phyloP scores from a whole-genome alignment of 2,797 vertebrate genomes.

The Oophaga sylvatica region DNA sequence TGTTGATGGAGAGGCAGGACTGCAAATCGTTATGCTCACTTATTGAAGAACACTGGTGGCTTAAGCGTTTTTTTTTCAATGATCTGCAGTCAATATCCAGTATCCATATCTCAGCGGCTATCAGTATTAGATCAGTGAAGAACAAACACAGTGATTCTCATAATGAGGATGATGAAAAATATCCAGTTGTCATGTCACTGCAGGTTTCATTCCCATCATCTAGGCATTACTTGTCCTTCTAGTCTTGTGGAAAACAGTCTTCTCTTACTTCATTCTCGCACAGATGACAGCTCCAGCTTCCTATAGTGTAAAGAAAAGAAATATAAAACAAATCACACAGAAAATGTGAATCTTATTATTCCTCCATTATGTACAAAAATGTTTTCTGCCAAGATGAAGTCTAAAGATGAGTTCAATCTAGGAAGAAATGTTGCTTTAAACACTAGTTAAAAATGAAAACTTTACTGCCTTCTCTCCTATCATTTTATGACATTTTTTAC shows the following conservation, averaged over 20 bases:
- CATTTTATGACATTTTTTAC: too few species aligned
- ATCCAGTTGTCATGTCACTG: not conserved
- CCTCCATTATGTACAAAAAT: too few species aligned
- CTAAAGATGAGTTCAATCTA: not conserved
- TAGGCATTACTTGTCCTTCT: not conserved
- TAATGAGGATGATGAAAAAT: not conserved
- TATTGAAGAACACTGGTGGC: not conserved
- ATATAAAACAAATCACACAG: not conserved
- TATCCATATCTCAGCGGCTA: not conserved
- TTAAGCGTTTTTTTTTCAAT: not conserved
- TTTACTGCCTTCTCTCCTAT: not conserved
- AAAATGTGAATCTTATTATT: not conserved
- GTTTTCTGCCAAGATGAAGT: too few species aligned
- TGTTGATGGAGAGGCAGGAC: not conserved
- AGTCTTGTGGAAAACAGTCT: constrained; percentile 71
- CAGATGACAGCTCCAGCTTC: constrained; percentile 98
- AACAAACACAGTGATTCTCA: not conserved
- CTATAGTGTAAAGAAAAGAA: constrained; percentile 70
- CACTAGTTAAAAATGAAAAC: not conserved
- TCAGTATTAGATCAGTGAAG: not conserved
- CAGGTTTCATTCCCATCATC: not conserved
- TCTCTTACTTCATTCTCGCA: constrained; percentile 95
- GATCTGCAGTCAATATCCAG: not conserved
- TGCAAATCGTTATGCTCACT: not conserved
- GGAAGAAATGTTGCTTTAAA: not conserved